These are phyloP conservation scores for Probaryconus sp. DNA, from an alignment of 1,140 invertebrate genomes.

Conservation along the genomic window DNA sequence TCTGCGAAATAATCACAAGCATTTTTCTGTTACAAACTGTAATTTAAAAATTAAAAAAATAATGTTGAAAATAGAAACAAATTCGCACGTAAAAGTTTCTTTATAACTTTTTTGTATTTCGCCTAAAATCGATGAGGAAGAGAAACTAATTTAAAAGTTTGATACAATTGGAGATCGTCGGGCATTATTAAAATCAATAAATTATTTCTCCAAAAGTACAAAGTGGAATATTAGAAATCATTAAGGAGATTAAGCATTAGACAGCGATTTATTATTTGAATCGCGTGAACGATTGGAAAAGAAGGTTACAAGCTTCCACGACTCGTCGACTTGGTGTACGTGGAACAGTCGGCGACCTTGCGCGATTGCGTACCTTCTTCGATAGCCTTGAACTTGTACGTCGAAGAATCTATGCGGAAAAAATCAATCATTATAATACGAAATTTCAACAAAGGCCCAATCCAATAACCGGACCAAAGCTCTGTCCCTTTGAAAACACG, in stretches of 20 bases:
- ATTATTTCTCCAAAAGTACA: constrained; percentile 18
- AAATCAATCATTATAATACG: constrained; percentile 45
- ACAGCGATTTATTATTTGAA: constrained; percentile 50
- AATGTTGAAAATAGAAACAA: too few species aligned
- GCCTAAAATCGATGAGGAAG: too few species aligned
- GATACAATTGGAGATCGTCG: too few species aligned
- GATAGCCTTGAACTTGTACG: constrained; percentile 71
- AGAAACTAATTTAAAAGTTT: too few species aligned
- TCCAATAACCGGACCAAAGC: neutral
- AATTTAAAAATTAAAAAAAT: too few species aligned
- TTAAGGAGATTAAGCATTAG: constrained; percentile 20
- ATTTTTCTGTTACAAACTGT: too few species aligned
- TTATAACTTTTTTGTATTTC: too few species aligned
- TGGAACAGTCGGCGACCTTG: constrained; percentile 70
- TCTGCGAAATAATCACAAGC: too few species aligned
- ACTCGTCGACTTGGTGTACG: constrained; percentile 60
- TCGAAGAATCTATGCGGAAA: constrained; percentile 62
- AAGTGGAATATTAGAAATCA: constrained; percentile 16
- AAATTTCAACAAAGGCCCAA: constrained; percentile 26
- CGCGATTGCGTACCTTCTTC: constrained; percentile 62
- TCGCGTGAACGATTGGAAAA: constrained; percentile 53
- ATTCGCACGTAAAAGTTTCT: too few species aligned
- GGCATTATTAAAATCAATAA: neutral
- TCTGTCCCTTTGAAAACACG: neutral
- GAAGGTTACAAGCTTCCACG: constrained; percentile 57